Base-by-base conservation (phyloP, 1,140 invertebrate species). In the Lucilia sericata region DNA sequence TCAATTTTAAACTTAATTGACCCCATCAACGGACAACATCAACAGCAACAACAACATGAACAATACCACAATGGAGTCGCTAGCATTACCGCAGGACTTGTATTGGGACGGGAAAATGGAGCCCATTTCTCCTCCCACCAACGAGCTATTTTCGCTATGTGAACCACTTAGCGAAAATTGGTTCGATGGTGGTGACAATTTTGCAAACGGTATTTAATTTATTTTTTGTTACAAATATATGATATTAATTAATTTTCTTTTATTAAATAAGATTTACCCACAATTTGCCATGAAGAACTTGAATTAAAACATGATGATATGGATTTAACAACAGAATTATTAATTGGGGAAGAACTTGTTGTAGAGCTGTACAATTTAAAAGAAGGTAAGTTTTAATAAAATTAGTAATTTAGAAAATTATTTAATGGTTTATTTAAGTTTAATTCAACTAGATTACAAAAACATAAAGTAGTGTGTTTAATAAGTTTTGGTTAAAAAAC, bases 31-130 rank as follows among this genome's bases (percentile, higher is more conserved):
- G 51, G 36, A 83, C 74, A 82, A n/a, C 49, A 82, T n/a, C 49
- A 65, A 65, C 81, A 82, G 19, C 60, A 65, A 8, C 74, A 82
- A 82, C 21, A 82, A 13, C 21, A 65, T 34, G 19, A 82, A 70
- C 19, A 51, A 55, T 42, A 60, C 78, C 85, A 86, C 87, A 34
- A 89, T 91, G 89, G 89, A 89, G 85, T 88, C 88, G 83, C 85
- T 91, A 83, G 85, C 88, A 78, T 85, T 91, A 49, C 89, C 89
- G 13, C 85, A 83, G 49, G 89, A 91, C 47, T 84, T 90, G 8
- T 90, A 87, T 74, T 90, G 89, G 89, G 88, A 89, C 84, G 86
- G 87, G 82, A 90, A 90, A 86, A 76, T 87, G 85, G 89, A 91
- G 86, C 88, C 88, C 19, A 83, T 84, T 34, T 91, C 89, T 47